These are phyloP conservation scores for Synanthedon tipuliformis DNA, from an alignment of 2,888 invertebrate genomes.

Conservation along the genomic window DNA sequence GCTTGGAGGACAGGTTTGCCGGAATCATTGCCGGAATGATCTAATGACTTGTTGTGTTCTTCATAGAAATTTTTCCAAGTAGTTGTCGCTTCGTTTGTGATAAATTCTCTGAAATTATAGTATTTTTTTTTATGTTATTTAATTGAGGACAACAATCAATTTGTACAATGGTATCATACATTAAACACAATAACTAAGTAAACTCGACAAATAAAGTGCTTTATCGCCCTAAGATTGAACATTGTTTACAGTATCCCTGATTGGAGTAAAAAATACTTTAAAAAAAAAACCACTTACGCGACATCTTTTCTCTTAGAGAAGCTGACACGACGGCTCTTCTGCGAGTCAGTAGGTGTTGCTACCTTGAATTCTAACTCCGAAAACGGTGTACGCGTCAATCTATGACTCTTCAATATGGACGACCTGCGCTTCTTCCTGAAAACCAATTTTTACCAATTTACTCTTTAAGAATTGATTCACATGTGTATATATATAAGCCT, in stretches of 20 bases:
- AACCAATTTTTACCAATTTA: too few species aligned
- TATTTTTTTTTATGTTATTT: too few species aligned
- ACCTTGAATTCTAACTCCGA: conserved; percentile 58
- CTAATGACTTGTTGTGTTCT: conserved; percentile 52
- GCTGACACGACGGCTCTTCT: conserved; percentile 56
- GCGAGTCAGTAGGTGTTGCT: conserved; percentile 48
- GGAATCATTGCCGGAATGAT: conserved; percentile 46
- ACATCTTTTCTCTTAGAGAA: conserved; percentile 51
- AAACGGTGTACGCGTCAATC: conserved; percentile 50
- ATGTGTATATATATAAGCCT: too few species aligned
- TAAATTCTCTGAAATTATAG: conserved; percentile 40
- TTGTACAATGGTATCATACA: too few species aligned
- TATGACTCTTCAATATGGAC: conserved; percentile 53
- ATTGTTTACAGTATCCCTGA: too few species aligned
- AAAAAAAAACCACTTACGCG: conserved; percentile 34
- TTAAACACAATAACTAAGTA: too few species aligned
- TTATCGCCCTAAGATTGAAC: too few species aligned
- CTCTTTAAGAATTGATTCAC: too few species aligned
- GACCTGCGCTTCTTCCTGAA: conserved; percentile 52
- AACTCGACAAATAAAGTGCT: too few species aligned
- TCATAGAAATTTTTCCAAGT: conserved; percentile 62
- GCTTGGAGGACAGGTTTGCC: conserved; percentile 23
- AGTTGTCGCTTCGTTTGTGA: conserved; percentile 54
- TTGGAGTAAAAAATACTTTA: neutral
- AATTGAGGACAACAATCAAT: too few species aligned